Conservation (phyloP, 2,888 invertebrate species). For the Idaea aversata region DNA sequence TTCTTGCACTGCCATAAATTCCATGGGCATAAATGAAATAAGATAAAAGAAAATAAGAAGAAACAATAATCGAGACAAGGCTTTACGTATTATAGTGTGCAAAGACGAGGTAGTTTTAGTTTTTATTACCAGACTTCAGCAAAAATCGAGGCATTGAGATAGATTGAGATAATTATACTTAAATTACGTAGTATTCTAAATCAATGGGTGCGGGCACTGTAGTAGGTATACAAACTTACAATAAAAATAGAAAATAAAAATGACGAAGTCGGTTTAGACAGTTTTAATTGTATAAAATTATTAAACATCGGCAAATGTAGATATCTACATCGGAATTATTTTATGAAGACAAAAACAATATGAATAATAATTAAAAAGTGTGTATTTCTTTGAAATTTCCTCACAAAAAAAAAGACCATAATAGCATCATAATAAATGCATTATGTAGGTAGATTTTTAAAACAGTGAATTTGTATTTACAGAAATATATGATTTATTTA, state of each 20-base stretch:
- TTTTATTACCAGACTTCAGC: no score
- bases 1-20: no score
- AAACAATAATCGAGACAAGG: no score
- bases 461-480: not conserved
- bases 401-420: not conserved
- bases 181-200: no score
- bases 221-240: no score
- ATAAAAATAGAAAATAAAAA: not conserved
- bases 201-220: no score
- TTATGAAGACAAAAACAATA: not conserved
- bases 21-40: no score
- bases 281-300: slow-evolving; percentile 35
- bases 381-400: not conserved
- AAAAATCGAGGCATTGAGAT: no score
- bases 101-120: no score
- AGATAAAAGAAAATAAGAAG: no score
- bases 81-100: no score
- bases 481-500: not conserved
- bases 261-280: not conserved
- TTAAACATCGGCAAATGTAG: slow-evolving; percentile 17
- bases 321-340: not conserved
- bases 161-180: no score
- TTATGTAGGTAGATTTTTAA: not conserved
- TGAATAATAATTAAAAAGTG: not conserved
- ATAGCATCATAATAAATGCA: not conserved